These are phyloP conservation scores for Bombycilla garrulus DNA, from an alignment of 2,113 vertebrate genomes.

Conservation along the genomic window DNA sequence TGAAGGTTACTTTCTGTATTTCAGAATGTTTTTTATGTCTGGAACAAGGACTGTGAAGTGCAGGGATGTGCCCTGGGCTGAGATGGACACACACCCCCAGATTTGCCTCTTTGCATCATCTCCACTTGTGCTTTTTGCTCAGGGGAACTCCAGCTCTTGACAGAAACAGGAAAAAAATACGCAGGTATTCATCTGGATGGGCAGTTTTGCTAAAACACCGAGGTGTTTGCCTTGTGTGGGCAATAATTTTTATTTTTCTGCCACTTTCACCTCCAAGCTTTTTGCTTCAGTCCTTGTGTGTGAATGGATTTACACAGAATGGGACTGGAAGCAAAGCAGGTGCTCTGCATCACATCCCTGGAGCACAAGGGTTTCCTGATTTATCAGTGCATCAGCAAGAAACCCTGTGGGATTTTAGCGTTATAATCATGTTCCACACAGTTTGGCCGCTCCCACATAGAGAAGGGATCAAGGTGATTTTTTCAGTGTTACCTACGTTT, in stretches of 20 bases:
- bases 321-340: neutral
- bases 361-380: neutral
- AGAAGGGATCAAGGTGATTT: neutral
- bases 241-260: neutral
- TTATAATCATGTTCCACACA: neutral
- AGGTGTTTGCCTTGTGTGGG: neutral
- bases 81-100: neutral
- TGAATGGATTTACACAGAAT: neutral
- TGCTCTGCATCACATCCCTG: neutral
- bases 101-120: neutral
- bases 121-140: neutral
- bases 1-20: neutral
- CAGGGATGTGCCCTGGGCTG: neutral
- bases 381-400: neutral
- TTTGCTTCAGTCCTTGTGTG: neutral
- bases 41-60: neutral
- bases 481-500: neutral
- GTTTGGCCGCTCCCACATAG: neutral
- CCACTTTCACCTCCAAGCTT: neutral
- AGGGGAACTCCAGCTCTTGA: neutral
- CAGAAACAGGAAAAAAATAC: neutral
- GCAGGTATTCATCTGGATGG: neutral
- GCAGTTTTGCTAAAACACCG: neutral
- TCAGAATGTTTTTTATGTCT: neutral
- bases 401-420: neutral